Evolutionary conservation across 2,888 invertebrate genomes (phyloP).

Genomic region (Cyclophora albipunctata): DNA sequence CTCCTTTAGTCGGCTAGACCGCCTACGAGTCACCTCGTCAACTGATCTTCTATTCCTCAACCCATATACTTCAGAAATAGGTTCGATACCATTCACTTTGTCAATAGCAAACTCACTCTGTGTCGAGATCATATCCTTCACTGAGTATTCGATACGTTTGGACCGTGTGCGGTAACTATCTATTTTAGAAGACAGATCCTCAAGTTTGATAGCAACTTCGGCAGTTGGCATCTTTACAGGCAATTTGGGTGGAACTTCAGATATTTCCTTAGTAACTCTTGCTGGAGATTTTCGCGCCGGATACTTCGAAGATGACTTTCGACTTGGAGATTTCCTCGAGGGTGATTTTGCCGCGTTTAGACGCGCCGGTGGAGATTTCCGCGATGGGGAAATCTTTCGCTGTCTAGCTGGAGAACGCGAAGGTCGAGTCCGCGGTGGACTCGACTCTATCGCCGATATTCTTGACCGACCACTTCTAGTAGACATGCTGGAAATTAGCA

Average conservation of each 20-base stretch:
- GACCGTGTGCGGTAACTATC: constrained; percentile 45
- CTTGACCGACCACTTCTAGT: constrained; percentile 60
- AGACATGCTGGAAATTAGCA: constrained; percentile 44
- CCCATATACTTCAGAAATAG: constrained; percentile 34
- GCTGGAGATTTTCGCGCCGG: constrained; percentile 64
- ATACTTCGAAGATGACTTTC: constrained; percentile 54
- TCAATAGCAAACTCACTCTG: constrained; percentile 33
- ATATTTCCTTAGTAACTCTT: constrained; percentile 31
- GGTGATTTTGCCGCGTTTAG: constrained; percentile 66
- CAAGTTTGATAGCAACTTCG: constrained; percentile 37
- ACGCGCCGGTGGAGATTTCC: constrained; percentile 49
- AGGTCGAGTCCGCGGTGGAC: constrained; percentile 54
- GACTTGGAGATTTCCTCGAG: constrained; percentile 65
- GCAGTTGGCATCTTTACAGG: constrained; percentile 48
- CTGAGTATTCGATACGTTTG: constrained; percentile 50
- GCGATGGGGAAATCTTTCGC: constrained; percentile 50
- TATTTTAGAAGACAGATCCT: constrained; percentile 37
- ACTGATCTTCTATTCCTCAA: constrained; percentile 44
- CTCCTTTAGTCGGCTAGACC: constrained; percentile 52
- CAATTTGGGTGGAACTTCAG: constrained; percentile 35
- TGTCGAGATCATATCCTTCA: constrained; percentile 42
- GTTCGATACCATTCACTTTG: constrained; percentile 43
- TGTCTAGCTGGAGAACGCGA: constrained; percentile 63
- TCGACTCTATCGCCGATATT: constrained; percentile 44
- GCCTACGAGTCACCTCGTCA: constrained; percentile 46